Evolutionary conservation across 2,797 vertebrate genomes (phyloP).

Genomic region (Chiloscyllium punctatum): DNA sequence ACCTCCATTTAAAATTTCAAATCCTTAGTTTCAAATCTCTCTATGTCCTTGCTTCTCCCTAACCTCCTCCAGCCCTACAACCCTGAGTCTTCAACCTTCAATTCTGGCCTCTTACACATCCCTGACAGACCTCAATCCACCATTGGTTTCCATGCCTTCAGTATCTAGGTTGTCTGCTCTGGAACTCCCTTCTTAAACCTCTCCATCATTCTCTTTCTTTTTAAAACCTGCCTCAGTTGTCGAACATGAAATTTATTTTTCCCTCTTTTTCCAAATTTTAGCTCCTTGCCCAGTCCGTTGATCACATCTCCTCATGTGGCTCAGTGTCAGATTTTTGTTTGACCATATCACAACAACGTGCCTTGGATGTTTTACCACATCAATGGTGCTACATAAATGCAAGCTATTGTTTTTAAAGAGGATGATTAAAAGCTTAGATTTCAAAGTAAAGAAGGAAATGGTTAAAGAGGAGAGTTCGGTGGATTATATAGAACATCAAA

Average conservation of each 20-base stretch:
- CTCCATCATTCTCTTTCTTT: not conserved
- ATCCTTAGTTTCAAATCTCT: not conserved
- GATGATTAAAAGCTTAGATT: not conserved
- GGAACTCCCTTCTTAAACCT: not conserved
- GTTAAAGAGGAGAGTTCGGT: not conserved
- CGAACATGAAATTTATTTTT: not conserved
- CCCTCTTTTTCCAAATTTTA: not conserved
- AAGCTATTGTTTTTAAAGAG: not conserved
- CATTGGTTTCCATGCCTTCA: not conserved
- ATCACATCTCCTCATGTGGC: not conserved
- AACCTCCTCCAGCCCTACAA: not conserved
- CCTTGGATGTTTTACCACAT: too few species aligned
- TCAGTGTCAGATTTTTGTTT: not conserved
- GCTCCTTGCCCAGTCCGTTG: not conserved
- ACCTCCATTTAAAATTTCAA: not conserved
- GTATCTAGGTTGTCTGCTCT: not conserved
- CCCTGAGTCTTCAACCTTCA: not conserved
- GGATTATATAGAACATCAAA: not conserved
- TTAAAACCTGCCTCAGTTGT: not conserved
- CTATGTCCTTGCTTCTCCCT: not conserved
- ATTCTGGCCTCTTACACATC: not conserved
- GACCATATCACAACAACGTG: not conserved
- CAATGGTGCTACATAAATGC: not conserved
- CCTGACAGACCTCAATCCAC: not conserved
- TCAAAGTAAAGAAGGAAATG: not conserved